Percentiles rank a stretch among this genome's conserved stretches.
phyloP scores from a whole-genome alignment of 2,113 vertebrate genomes.

The Alaudala cheleensis region DNA sequence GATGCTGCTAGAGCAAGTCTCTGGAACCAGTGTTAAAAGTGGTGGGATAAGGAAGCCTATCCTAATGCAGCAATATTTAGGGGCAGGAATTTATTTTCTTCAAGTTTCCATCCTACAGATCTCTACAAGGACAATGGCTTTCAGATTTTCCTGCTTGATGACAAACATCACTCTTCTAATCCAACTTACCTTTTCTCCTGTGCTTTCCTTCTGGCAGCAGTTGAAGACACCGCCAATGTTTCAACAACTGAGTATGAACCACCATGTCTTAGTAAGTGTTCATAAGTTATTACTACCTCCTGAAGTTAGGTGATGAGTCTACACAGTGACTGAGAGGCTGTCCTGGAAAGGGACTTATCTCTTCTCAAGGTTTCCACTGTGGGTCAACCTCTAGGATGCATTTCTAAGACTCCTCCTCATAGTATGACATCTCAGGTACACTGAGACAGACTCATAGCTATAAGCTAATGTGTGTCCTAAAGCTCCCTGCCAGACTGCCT shows the following conservation, averaged over 20 bases:
- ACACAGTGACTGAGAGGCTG: neutral
- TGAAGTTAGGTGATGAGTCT: neutral
- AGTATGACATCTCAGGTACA: neutral
- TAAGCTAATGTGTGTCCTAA: neutral
- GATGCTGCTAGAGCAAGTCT: neutral
- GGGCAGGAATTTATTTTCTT: neutral
- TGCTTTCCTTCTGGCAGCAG: constrained; percentile 45
- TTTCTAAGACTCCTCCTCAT: neutral
- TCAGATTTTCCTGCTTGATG: neutral
- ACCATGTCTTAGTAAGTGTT: constrained; percentile 70
- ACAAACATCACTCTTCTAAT: neutral
- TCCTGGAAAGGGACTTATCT: neutral
- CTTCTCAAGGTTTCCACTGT: neutral
- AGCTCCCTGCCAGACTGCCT: neutral
- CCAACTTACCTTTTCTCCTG: neutral
- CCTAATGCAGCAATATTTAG: neutral
- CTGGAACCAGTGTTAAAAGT: neutral
- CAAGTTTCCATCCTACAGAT: neutral
- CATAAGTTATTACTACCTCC: neutral
- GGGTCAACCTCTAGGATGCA: neutral
- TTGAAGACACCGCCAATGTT: neutral
- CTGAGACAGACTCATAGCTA: neutral
- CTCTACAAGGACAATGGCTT: neutral
- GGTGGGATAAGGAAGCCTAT: neutral
- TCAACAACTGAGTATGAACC: constrained; percentile 1